Evolutionary conservation across 2,113 vertebrate genomes (phyloP).

Genomic region (Nothocercus julius): DNA sequence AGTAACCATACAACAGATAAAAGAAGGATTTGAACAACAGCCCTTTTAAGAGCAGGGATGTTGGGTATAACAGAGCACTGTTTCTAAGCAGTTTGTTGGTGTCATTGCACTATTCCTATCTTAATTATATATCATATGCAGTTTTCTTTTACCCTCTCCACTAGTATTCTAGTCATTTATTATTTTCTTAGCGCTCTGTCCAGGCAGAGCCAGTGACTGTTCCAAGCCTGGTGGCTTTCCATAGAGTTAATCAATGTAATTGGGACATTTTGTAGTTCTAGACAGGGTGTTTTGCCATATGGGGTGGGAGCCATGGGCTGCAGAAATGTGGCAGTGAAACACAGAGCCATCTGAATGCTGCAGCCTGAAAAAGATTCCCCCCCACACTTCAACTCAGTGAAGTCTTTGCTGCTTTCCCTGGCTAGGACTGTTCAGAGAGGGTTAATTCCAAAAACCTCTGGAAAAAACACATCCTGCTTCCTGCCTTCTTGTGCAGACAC

Average conservation of each 20-base stretch:
- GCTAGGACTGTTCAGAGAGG: neutral
- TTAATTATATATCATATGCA: accelerated
- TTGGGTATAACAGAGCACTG: neutral
- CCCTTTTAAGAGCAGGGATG: neutral
- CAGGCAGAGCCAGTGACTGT: neutral
- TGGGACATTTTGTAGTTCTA: constrained; percentile 36
- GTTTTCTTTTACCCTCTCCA: neutral
- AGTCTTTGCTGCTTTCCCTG: neutral
- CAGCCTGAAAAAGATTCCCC: constrained; percentile 17
- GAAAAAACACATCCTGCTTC: neutral
- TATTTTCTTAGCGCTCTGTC: constrained; percentile 1
- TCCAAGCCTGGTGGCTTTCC: constrained; percentile 38
- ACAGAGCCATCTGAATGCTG: neutral
- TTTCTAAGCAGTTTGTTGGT: neutral
- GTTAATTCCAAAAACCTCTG: neutral
- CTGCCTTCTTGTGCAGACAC: neutral
- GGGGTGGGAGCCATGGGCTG: neutral
- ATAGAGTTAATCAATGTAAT: constrained; percentile 66
- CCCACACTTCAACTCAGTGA: neutral
- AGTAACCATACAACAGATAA: accelerated
- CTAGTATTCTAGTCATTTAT: neutral
- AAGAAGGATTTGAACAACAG: neutral
- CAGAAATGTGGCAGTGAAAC: neutral
- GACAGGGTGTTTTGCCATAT: constrained; percentile 39
- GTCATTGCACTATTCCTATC: neutral